Conservation (phyloP, 2,113 vertebrate species). For the Enhydra lutris region DNA sequence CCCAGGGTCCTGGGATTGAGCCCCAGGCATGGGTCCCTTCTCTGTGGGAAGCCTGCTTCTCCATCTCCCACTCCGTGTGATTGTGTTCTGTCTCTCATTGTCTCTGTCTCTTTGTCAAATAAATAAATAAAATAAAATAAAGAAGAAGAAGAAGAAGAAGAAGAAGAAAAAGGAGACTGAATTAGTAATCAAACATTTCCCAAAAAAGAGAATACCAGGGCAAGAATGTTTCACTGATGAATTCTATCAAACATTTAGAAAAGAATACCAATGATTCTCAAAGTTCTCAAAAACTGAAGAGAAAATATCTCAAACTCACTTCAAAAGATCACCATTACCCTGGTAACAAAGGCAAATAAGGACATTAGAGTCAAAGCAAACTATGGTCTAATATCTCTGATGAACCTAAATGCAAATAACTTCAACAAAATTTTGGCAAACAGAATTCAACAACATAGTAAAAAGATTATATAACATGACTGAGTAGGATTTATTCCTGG, state of each 20-base stretch:
- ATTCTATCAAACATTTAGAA: neutral
- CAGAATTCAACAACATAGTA: neutral
- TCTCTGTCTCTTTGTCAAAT: too few relatives aligned
- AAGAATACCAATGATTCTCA: neutral
- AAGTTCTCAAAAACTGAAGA: neutral
- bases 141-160: too few relatives aligned
- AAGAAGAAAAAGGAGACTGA: neutral
- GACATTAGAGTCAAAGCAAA: neutral
- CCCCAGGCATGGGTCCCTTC: too few relatives aligned
- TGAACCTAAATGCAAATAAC: neutral
- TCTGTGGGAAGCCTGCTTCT: too few relatives aligned
- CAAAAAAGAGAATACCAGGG: neutral
- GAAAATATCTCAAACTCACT: neutral
- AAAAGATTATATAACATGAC: neutral
- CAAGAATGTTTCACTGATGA: neutral
- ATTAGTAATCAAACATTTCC: neutral
- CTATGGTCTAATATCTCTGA: neutral
- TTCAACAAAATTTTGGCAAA: neutral
- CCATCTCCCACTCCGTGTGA: too few relatives aligned
- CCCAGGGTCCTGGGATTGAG: too few relatives aligned
- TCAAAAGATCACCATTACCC: neutral
- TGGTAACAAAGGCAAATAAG: neutral
- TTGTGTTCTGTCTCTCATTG: too few relatives aligned
- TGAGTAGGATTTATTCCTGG: neutral
- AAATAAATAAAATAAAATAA: too few relatives aligned